Conservation (phyloP, 2,113 vertebrate species). For the Burhinus oedicnemus region DNA sequence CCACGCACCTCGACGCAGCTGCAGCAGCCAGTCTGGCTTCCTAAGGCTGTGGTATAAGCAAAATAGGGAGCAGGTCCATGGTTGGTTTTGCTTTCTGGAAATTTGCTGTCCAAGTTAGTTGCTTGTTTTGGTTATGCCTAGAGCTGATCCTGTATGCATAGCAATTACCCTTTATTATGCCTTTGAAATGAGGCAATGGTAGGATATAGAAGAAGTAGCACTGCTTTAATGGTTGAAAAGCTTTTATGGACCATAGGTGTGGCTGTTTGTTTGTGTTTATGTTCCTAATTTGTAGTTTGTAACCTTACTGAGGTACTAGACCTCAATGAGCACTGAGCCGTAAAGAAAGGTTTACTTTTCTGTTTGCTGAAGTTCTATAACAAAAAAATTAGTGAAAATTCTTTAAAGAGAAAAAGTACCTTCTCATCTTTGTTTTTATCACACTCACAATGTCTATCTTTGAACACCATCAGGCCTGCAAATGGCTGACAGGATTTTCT, state of each 20-base stretch:
- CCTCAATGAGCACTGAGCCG: constrained; percentile 33
- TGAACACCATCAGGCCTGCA: background rate
- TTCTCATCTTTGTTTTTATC: background rate
- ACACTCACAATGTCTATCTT: background rate
- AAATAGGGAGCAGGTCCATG: background rate
- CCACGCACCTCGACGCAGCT: background rate
- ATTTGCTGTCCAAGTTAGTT: constrained; percentile 24
- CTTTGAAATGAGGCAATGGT: constrained; percentile 51
- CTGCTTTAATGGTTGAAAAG: constrained; percentile 56
- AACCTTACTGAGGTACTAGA: constrained; percentile 42
- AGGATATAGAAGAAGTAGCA: background rate
- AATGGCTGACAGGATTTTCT: constrained; percentile 32
- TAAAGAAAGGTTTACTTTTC: background rate
- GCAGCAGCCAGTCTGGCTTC: background rate
- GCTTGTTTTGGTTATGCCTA: constrained; percentile 57
- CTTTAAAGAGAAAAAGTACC: background rate
- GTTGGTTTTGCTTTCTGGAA: constrained; percentile 21
- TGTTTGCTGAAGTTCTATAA: background rate
- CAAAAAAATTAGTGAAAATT: background rate
- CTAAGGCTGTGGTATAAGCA: background rate
- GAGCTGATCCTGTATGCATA: constrained; percentile 24
- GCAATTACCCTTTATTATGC: constrained; percentile 44
- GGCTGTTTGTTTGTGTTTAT: constrained; percentile 62
- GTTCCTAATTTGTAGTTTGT: constrained; percentile 59
- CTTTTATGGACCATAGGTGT: constrained; percentile 60